Conservation (phyloP, 2,797 vertebrate species). For the Chaetodon trifasciatus region DNA sequence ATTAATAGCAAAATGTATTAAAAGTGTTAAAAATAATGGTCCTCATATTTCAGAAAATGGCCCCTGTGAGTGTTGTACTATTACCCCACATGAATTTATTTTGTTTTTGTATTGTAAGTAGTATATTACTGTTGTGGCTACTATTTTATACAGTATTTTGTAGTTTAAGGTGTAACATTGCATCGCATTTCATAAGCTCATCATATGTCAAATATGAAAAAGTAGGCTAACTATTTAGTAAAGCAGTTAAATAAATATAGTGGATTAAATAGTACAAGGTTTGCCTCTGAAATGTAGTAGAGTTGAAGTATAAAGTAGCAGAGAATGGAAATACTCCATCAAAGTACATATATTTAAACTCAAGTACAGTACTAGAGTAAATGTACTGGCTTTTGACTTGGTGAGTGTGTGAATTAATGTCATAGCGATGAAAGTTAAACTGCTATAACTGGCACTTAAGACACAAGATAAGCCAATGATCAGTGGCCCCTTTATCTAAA, state of each 20-base stretch:
- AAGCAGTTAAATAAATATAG: neutral
- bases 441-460: neutral
- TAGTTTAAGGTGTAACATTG: neutral
- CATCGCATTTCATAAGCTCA: neutral
- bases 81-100: neutral
- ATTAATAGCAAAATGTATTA: neutral
- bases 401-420: neutral
- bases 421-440: neutral
- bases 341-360: neutral
- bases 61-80: neutral
- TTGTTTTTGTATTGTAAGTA: slow-evolving; percentile 2
- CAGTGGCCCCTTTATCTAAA: neutral
- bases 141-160: neutral
- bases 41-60: neutral
- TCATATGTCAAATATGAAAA: neutral
- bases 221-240: neutral
- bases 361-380: neutral
- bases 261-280: neutral
- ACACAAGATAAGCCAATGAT: neutral
- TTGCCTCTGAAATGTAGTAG: neutral
- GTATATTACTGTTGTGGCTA: neutral
- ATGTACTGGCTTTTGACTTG: neutral
- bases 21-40: neutral
- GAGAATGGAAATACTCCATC: neutral
- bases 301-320: neutral